These are phyloP conservation scores for Pygocentrus nattereri DNA, from an alignment of 2,797 vertebrate species.

Conservation along the genomic window DNA sequence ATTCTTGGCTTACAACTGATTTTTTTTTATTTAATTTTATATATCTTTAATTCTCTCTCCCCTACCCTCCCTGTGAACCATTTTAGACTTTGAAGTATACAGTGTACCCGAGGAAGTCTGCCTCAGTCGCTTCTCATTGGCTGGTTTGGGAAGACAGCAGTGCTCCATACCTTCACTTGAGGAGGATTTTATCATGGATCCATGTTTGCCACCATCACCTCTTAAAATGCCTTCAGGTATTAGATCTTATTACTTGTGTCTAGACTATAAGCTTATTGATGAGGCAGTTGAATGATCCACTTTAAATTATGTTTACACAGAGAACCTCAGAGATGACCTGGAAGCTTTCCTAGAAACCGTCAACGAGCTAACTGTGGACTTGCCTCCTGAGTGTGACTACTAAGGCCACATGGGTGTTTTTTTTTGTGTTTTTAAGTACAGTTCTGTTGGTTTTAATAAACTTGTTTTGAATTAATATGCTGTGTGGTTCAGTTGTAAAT, in stretches of 20 bases:
- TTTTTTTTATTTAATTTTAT: too few relatives aligned
- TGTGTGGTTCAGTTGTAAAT: too few relatives aligned
- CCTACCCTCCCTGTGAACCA: too few relatives aligned
- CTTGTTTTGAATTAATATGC: background rate
- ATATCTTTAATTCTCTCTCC: too few relatives aligned
- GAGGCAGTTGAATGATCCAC: background rate
- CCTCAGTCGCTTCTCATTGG: conserved; percentile 57
- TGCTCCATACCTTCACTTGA: conserved; percentile 10
- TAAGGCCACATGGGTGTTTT: conserved; percentile 13
- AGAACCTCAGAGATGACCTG: conserved; percentile 45
- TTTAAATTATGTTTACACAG: background rate
- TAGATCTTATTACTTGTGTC: background rate
- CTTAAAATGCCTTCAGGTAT: conserved; percentile 58
- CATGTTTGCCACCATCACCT: conserved; percentile 47
- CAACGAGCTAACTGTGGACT: conserved; percentile 54
- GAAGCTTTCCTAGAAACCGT: conserved; percentile 58
- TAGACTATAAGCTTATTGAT: background rate
- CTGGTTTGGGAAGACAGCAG: conserved; percentile 39
- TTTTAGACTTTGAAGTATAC: conserved; percentile 55
- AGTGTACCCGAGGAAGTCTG: conserved; percentile 57
- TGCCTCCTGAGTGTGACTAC: conserved; percentile 54
- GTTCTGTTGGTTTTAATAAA: conserved; percentile 9
- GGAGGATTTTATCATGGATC: conserved; percentile 36
- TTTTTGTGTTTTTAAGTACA: background rate
- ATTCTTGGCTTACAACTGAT: background rate